Evolutionary conservation across 2,113 vertebrate species (phyloP), one percentile per base, ranked within the genome.

Genomic region (Anseranas semipalmata): DNA sequence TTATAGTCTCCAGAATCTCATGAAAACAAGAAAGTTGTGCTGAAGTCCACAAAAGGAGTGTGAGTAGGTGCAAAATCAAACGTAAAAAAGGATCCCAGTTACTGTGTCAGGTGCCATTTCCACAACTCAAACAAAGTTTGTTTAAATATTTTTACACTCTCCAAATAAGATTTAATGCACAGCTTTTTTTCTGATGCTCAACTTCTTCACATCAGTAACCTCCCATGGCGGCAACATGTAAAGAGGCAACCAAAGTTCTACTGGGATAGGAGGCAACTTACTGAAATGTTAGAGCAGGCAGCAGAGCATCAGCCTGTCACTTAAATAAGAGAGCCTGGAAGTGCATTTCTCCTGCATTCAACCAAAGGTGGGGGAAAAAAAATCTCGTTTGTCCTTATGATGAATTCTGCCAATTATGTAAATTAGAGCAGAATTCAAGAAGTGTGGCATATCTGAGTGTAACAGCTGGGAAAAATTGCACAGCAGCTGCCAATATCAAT

Each of bases 401-500:
- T 32, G 67, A 85, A 68, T 90, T 79, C 90, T 78, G 67, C 70
- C 78, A 53, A 58, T 95, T 56, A 8, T 15, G 67, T 39, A 84
- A 93, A 93, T 85, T 24, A 55, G 37, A 68, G 66, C 21, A 91
- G 83, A 53, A 52, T 24, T 65, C 46, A 66, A 53, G 72, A 82
- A 73, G 70, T 20, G 8, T 5, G 65, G 15, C 15, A 12, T 19
- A 78, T 65, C 68, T 50, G 39, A 91, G 35, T 28, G 9, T 2
- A 81, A 89, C 95, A 95, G 82, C 95, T 97, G 96, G 85, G 63
- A 72, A 56, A 62, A 56, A 39, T 41, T 53, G 65, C 25, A 66
- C 43, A 87, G 84, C 94, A 90, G 92, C 93, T 96, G 96, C 77
- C 87, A 94, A 32, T 77, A 95, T 86, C 85, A 97, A 88, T 91